Base-by-base conservation (phyloP, 2,888 invertebrate species). In the Diploptera punctata region DNA sequence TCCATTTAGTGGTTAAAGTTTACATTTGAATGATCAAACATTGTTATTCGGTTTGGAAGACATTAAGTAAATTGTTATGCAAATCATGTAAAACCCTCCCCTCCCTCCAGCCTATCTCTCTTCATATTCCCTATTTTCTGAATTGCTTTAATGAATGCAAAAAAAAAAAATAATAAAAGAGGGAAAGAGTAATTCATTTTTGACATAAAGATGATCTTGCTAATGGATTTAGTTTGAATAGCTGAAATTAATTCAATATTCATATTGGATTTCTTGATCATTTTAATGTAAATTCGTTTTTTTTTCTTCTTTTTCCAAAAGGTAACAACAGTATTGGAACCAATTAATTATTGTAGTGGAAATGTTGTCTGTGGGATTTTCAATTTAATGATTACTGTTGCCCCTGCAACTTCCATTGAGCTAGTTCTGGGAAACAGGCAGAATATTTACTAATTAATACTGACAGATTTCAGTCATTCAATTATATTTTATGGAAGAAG, bases 271-370 rank as follows among this genome's bases (percentile, higher is more conserved):
- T 57, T 57, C 57, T 57, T 57, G 57, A 57, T 57, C 57, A 57
- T 29, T 57, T 57, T 75, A 68, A 67, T 76, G 75, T 75, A 74
- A 70, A 52, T 47, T 70, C 24, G 71, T 69, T 65, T 77, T 77
- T 77, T 71, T 44, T 80, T 81, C n/a, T 78, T 38, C 24, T 62
- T 62, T 10, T 33, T 33, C 33, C 10, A 82, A 82, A 77, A 13
- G 62, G 33, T 62, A 62, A 62, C 44, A 67, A 29, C 60, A 69
- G 26, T 54, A 54, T 33, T 57, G 29, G 60, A 33, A 21, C 54
- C 26, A 71, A 65, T 65, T 71, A 71, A 71, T 71, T 71, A 71
- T 71, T 52, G 52, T 31, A 26, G 61, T 44, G 47, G 71, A 67
- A 49, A 54, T 71, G 65, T 71, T 71, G 67, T 60, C 52, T 44